Evolutionary conservation across 1,140 invertebrate species (phyloP), one percentile per base, ranked within the genome.

Genomic region (Hyposmocoma kahamanoa): DNA sequence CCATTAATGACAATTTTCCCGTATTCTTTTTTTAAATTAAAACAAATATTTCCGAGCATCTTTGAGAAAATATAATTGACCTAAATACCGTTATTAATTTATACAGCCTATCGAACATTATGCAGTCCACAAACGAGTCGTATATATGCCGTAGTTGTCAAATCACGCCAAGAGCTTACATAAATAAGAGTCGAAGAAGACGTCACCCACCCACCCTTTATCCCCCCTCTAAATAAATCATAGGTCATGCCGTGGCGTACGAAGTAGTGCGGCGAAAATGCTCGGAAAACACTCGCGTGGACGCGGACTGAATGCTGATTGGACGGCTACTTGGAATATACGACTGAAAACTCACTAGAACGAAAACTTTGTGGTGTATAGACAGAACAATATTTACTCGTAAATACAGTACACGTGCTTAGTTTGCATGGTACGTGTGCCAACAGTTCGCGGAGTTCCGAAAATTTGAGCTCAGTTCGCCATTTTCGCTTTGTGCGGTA

Each of bases 241-340:
- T 66, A 53, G 19, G 62, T 57, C 53, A 60, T 54, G 47, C 47
- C 38, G 45, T 44, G 45, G 26, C 30, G 17, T 45, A 32, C 50
- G 62, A 62, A 72, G 62, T 65, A 34, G 45, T 50, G 44, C 48
- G 66, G 45, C 57, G 71, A 72, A 77, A 76, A 64, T 65, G 68
- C 49, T 72, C 50, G 71, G 73, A 74, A 74, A 77, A 74, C 71
- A 74, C 73, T 77, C 65, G 65, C 55, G 46, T 34, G 50, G 55
- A 64, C 57, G 50, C 59, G 50, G 28, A 26, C 50, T 62, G 73
- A 72, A 77, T 77, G 69, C 59, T 71, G 67, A 74, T 70, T 50
- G 60, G 56, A 22, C 17, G 42, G 20, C n/a, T n/a, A n/a, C n/a
- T n/a, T n/a, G 19, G 22, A 47, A 59, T 24, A 60, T 20, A 72